Conservation (phyloP, 2,888 invertebrate species). For the Zele albiditarsus region DNA sequence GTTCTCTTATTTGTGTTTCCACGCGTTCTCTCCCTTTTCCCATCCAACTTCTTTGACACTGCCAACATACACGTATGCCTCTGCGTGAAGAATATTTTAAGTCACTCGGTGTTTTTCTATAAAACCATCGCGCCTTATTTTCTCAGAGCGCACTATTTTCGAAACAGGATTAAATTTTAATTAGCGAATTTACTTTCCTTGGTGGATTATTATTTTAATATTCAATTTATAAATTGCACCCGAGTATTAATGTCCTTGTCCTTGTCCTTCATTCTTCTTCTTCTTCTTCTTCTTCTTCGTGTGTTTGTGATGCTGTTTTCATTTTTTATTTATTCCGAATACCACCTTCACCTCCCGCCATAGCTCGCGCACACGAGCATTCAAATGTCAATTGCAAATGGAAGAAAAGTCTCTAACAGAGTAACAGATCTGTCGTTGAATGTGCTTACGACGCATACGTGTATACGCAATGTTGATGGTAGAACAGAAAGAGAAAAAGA, state of each 20-base stretch:
- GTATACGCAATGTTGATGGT: slow-evolving; percentile 33
- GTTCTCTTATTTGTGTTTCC: slow-evolving; percentile 4
- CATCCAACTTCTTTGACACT: not conserved
- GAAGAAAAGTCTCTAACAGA: slow-evolving; percentile 63
- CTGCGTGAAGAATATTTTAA: slow-evolving; percentile 4
- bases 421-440: slow-evolving; percentile 68
- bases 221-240: no score
- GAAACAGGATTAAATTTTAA: no score
- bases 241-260: no score
- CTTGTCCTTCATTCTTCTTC: not conserved
- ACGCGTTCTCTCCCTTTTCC: not conserved
- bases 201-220: no score
- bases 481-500: slow-evolving; percentile 13
- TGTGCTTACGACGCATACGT: slow-evolving; percentile 24
- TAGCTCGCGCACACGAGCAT: slow-evolving; percentile 58
- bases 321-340: slow-evolving; percentile 39
- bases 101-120: not conserved
- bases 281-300: slow-evolving; percentile 4
- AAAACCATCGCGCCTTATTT: not conserved
- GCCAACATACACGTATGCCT: not conserved
- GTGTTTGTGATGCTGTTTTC: slow-evolving; percentile 45
- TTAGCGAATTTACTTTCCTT: no score
- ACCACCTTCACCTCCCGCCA: slow-evolving; percentile 29
- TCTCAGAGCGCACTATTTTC: no score
- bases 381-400: slow-evolving; percentile 69